phyloP scores from a whole-genome alignment of 30 jellyfish, hydroid and myxozoan species.

The Hydractinia symbiolongicarpus region DNA sequence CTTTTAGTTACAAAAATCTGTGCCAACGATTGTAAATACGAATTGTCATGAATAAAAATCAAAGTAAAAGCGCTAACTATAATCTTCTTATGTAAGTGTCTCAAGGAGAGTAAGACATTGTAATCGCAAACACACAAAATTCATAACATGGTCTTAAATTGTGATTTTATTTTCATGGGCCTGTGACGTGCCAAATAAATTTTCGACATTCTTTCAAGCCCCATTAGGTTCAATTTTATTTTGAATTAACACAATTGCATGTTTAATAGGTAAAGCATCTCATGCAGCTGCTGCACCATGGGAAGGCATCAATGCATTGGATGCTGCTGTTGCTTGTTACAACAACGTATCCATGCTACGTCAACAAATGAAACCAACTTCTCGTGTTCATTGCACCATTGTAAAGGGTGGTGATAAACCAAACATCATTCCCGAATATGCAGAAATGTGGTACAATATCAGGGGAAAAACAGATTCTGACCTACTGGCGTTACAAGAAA shows the following conservation, averaged over 20 bases:
- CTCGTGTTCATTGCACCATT: constrained; percentile 65
- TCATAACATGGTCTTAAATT: too few species aligned
- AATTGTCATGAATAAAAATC: too few species aligned
- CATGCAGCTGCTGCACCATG: constrained; percentile 96
- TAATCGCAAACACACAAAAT: too few species aligned
- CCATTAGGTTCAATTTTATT: too few species aligned
- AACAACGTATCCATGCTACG: constrained; percentile 79
- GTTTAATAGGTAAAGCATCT: constrained; percentile 58
- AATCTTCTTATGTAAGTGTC: background rate
- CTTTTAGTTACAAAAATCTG: too few species aligned
- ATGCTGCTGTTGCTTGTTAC: constrained; percentile 90
- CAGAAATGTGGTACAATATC: constrained; percentile 40
- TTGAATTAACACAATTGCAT: background rate
- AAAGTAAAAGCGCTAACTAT: background rate
- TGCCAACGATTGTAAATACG: too few species aligned
- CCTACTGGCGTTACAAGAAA: constrained; percentile 28
- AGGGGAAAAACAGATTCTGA: constrained; percentile 44
- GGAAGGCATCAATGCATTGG: constrained; percentile 89
- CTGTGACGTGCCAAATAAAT: too few species aligned
- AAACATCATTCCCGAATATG: constrained; percentile 71
- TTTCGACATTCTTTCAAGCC: too few species aligned
- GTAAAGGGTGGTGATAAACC: constrained; percentile 85
- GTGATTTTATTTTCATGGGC: too few species aligned
- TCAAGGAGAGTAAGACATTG: background rate
- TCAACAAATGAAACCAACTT: constrained; percentile 70